phyloP scores from a whole-genome alignment of 2,888 invertebrate species.

The Phengaris alcon region DNA sequence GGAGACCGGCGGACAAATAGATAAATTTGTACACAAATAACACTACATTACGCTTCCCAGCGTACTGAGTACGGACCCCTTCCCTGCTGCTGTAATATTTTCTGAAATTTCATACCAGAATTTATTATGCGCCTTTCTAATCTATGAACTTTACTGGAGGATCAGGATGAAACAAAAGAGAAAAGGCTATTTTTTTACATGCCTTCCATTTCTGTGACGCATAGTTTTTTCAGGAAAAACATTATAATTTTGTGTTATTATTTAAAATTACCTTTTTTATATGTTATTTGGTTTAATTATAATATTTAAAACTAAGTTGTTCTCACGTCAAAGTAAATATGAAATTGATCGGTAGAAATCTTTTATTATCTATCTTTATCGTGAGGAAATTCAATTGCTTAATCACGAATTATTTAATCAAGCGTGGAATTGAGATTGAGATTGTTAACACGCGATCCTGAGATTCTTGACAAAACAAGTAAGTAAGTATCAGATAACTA shows the following conservation, averaged over 20 bases:
- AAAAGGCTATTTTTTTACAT: background rate
- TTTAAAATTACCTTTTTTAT: too few species aligned
- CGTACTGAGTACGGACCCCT: conserved; percentile 23
- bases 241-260: too few species aligned
- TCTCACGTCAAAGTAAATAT: background rate
- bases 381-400: conserved; percentile 1
- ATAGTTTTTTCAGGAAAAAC: too few species aligned
- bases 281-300: too few species aligned
- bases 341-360: background rate
- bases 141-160: background rate
- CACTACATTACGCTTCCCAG: conserved; percentile 48
- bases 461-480: background rate
- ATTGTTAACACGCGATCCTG: background rate
- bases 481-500: background rate
- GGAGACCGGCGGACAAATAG: conserved; percentile 59
- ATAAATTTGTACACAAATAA: conserved; percentile 64
- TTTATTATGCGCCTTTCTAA: background rate
- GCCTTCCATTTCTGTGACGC: too few species aligned
- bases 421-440: conserved; percentile 18
- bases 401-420: conserved; percentile 5
- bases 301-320: background rate
- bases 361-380: background rate
- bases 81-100: conserved; percentile 16
- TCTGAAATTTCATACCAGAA: conserved; percentile 1
- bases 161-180: background rate